Evolutionary conservation across 2,113 vertebrate genomes (phyloP).

Genomic region (Capreolus pygargus): DNA sequence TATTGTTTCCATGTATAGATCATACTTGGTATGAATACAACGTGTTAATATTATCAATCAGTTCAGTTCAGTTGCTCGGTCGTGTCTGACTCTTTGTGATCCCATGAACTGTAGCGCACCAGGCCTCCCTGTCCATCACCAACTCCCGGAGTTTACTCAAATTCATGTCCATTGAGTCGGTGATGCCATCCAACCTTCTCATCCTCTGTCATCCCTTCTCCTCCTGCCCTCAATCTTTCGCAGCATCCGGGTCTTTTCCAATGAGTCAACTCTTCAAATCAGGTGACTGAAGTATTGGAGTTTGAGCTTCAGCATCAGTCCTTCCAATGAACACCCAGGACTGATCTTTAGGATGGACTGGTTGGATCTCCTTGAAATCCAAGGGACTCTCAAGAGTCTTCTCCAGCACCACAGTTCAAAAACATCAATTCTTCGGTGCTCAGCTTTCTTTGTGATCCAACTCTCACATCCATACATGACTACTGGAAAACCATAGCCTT

Average conservation of each 20-base stretch:
- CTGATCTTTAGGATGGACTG: neutral
- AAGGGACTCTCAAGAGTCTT: neutral
- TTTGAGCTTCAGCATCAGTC: neutral
- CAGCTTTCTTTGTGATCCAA: neutral
- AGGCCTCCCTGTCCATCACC: neutral
- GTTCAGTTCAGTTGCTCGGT: neutral
- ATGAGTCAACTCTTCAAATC: neutral
- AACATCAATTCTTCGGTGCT: neutral
- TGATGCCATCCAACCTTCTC: neutral
- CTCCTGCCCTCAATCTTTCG: neutral
- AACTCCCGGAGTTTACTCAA: neutral
- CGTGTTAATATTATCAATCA: neutral
- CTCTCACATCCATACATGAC: neutral
- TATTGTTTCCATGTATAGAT: neutral
- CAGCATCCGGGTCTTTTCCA: neutral
- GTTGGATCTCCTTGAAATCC: neutral
- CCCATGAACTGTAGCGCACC: neutral
- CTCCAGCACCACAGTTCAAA: neutral
- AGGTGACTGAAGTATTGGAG: neutral
- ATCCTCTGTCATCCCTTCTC: neutral
- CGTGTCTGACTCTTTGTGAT: neutral
- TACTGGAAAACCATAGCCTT: neutral
- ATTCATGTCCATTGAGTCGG: neutral
- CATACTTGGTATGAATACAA: neutral
- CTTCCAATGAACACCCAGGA: neutral